Conservation (phyloP, 2,113 vertebrate species). For the Tricholaema leucomelas region DNA sequence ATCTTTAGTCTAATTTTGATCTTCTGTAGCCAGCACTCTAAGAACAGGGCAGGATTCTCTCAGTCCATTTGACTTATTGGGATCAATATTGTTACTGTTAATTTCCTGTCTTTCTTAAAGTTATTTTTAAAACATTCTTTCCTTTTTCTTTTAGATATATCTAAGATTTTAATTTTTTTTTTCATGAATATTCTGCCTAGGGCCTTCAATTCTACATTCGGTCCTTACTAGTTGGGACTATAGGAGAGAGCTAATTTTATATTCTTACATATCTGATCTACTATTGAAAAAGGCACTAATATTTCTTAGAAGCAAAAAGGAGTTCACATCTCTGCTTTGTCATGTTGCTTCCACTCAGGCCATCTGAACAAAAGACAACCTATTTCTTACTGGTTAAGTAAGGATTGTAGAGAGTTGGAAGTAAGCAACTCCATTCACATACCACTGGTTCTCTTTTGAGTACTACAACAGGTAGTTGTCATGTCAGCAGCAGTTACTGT, state of each 20-base stretch:
- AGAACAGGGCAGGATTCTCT: background rate
- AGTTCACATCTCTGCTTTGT: background rate
- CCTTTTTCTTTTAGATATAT: background rate
- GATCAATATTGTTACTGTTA: background rate
- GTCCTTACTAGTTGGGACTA: background rate
- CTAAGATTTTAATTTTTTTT: background rate
- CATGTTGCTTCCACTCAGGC: background rate
- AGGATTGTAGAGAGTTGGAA: background rate
- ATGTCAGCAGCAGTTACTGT: background rate
- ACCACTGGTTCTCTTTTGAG: background rate
- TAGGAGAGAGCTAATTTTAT: background rate
- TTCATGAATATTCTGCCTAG: background rate
- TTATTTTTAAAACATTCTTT: fast-evolving
- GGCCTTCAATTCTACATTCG: background rate
- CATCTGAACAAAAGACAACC: background rate
- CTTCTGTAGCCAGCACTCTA: background rate
- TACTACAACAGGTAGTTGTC: background rate
- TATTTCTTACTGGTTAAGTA: background rate
- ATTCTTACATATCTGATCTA: background rate
- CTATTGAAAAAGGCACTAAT: background rate
- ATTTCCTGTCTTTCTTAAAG: background rate
- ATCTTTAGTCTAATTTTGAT: background rate
- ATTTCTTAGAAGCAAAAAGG: background rate
- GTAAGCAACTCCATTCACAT: background rate
- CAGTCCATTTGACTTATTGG: background rate